Evolutionary conservation across 2,797 vertebrate species (phyloP), one percentile per base, ranked within the genome.

Genomic region (Trichosurus vulpecula): DNA sequence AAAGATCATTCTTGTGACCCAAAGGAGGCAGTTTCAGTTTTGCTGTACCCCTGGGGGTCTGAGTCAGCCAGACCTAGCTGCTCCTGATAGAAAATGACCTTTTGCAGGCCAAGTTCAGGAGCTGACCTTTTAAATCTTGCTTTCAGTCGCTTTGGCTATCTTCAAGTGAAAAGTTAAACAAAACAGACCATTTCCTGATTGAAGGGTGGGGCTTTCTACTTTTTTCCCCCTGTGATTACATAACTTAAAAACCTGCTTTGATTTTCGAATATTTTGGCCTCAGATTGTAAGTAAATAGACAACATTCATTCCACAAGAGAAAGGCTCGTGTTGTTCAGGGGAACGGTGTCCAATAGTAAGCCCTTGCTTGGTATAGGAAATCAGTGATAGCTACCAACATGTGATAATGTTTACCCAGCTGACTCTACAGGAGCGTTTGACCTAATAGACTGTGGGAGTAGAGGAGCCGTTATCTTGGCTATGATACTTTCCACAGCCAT

Each of bases 161-260:
- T 96, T 95, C 30, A 93, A 52, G 94, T 98, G 96, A 95, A 90
- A 97, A 98, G 94, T 5, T 89, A 74, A 95, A 93, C 93, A 93
- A 89, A 74, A 51, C 93, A 90, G 74, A 47, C 74, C 74, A 8
- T 81, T 81, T 81, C 56, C 52, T 96, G 97, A 90, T 96, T 94
- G 90, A 90, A 94, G 97, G 97, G 97, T 97, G 97, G 90, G 90
- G 90, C 52, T 52, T 54, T 14, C 51, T 90, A 25, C 74, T 81
- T 81, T 81, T 61, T 66, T 81, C 4, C 41, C 74, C 41, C 74
- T 81, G 74, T 81, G 74, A 97, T 98, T 98, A 96, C 97, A 96
- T 96, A 97, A 98, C 97, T 97, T 97, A 97, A 98, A 98, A 98
- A 98, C 95, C 97, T 98, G 97, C 66, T 95, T 95, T 93, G 97